Conservation (phyloP, 2,113 vertebrate genomes). For the Spea multiplicata region DNA sequence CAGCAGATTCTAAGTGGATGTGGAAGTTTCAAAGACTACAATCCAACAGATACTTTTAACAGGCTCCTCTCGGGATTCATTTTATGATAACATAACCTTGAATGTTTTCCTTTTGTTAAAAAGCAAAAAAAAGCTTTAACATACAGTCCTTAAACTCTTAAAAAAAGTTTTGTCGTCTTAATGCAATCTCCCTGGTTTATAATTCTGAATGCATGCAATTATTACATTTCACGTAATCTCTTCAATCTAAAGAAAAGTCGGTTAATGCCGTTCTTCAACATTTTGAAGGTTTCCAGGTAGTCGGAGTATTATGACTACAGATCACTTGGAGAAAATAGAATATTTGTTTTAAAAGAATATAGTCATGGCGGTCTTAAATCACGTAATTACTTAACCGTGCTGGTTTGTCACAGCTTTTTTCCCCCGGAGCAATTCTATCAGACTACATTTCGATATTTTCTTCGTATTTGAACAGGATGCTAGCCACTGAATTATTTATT, state of each 20-base stretch:
- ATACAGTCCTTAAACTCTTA: conserved; percentile 18
- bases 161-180: conserved; percentile 16
- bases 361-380: neutral
- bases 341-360: neutral
- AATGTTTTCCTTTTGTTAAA: neutral
- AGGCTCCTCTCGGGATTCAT: conserved; percentile 2
- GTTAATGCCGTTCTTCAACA: too few species aligned
- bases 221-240: neutral
- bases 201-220: conserved; percentile 23
- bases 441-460: neutral
- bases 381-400: conserved; percentile 20
- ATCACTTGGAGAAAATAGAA: neutral
- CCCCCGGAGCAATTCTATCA: neutral
- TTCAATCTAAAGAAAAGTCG: too few species aligned
- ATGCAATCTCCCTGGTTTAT: conserved; percentile 9
- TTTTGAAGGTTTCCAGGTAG: neutral
- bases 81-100: conserved; percentile 33
- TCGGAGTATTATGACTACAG: neutral
- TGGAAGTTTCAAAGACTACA: neutral
- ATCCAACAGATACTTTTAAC: neutral
- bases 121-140: conserved; percentile 15
- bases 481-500: conserved; percentile 26
- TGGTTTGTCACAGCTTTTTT: conserved; percentile 1
- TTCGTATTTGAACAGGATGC: conserved; percentile 5
- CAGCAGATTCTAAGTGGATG: too few species aligned